Percentiles rank a stretch among this genome's conserved stretches.
phyloP scores from a whole-genome alignment of 2,797 vertebrate species.

The Cossypha polioptera region DNA sequence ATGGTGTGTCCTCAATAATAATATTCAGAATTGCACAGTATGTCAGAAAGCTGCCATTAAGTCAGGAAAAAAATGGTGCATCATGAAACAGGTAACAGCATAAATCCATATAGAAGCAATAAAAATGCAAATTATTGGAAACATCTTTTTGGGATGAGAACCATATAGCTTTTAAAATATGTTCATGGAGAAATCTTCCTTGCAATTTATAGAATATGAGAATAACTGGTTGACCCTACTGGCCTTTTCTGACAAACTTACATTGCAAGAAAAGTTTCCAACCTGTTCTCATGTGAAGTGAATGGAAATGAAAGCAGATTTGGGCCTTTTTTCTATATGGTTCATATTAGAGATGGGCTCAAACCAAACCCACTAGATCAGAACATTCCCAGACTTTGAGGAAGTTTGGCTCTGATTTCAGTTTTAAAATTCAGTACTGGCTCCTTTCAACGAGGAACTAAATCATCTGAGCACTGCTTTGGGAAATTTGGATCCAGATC shows the following conservation, averaged over 20 bases:
- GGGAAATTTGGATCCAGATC: constrained; percentile 60
- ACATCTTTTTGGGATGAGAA: not conserved
- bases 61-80: not conserved
- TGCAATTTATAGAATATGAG: not conserved
- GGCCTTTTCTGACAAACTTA: not conserved
- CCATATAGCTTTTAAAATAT: not conserved
- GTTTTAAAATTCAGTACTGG: constrained; percentile 53
- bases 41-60: accelerated
- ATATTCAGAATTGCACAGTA: not conserved
- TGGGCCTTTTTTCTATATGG: constrained; percentile 17
- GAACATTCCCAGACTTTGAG: constrained; percentile 70
- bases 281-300: constrained; percentile 35
- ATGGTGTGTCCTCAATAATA: not conserved
- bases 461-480: constrained; percentile 47
- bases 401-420: constrained; percentile 63
- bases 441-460: constrained; percentile 49
- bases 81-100: not conserved
- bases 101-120: not conserved
- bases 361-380: constrained; percentile 59
- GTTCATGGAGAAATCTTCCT: not conserved
- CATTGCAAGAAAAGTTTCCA: not conserved
- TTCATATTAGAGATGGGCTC: constrained; percentile 34
- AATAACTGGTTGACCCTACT: not conserved
- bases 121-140: not conserved
- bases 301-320: constrained; percentile 43